phyloP scores from a whole-genome alignment of 2,797 vertebrate species.

The Phoeniculus purpureus region DNA sequence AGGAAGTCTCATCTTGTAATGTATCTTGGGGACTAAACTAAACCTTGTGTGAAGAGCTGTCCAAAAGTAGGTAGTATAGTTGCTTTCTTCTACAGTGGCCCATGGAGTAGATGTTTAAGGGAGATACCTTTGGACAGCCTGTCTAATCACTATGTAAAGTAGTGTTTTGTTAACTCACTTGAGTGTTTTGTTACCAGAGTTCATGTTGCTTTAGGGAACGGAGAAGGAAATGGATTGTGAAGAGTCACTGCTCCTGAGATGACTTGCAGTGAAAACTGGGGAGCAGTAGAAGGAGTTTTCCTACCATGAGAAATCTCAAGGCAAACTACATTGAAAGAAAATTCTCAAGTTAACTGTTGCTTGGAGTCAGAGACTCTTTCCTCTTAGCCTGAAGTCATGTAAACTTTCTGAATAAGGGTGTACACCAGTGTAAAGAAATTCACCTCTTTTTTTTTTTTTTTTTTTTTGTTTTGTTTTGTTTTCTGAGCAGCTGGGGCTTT shows the following conservation, averaged over 20 bases:
- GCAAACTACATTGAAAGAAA: not conserved
- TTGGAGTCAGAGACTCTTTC: not conserved
- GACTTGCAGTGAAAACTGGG: not conserved
- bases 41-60: not conserved
- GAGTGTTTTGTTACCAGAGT: not conserved
- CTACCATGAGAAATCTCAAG: not conserved
- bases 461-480: no score
- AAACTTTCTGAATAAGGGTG: not conserved
- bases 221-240: not conserved
- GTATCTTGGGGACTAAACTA: not conserved
- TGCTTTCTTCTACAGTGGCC: not conserved
- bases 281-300: not conserved
- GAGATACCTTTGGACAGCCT: not conserved
- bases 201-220: not conserved
- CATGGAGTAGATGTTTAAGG: not conserved
- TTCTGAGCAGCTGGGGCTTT: not conserved
- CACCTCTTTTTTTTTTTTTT: not conserved
- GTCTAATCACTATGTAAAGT: not conserved
- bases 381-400: accelerated
- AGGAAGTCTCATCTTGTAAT: not conserved
- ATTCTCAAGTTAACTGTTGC: not conserved
- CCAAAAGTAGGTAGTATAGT: not conserved
- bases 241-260: not conserved
- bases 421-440: not conserved
- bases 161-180: not conserved